Percentiles rank a stretch among this genome's conserved stretches.
Conservation (phyloP, 2,797 vertebrate species). For the Xerus rutilus region DNA sequence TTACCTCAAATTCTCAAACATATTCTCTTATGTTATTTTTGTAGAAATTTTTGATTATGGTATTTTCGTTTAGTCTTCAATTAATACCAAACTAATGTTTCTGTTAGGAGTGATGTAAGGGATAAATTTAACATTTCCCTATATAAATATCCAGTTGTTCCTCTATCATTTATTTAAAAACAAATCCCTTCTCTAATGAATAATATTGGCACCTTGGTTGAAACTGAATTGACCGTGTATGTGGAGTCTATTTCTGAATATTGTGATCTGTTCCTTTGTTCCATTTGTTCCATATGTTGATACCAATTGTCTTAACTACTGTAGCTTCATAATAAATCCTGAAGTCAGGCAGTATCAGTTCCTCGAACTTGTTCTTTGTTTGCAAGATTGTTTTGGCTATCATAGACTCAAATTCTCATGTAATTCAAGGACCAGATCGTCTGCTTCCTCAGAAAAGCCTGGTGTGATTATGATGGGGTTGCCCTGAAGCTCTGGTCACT, state of each 20-base stretch:
- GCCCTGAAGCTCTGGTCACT: not conserved
- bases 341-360: not conserved
- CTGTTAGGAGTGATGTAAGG: not conserved
- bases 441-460: not conserved
- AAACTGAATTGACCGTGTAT: not conserved
- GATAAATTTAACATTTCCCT: conserved; percentile 4
- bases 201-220: not conserved
- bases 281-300: not conserved
- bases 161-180: not conserved
- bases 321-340: not conserved
- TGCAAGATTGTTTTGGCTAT: not conserved
- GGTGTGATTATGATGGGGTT: not conserved
- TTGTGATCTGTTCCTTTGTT: not conserved
- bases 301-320: not conserved
- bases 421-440: not conserved
- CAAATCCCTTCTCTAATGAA: not conserved
- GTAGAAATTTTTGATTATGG: not conserved
- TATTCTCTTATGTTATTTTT: not conserved
- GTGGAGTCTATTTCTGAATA: not conserved
- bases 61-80: not conserved
- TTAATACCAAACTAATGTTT: not conserved
- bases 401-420: not conserved
- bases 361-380: not conserved
- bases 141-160: not conserved
- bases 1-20: not conserved